These are phyloP conservation scores for Hetaerina titia DNA, from an alignment of 2,888 invertebrate species.

Conservation along the genomic window DNA sequence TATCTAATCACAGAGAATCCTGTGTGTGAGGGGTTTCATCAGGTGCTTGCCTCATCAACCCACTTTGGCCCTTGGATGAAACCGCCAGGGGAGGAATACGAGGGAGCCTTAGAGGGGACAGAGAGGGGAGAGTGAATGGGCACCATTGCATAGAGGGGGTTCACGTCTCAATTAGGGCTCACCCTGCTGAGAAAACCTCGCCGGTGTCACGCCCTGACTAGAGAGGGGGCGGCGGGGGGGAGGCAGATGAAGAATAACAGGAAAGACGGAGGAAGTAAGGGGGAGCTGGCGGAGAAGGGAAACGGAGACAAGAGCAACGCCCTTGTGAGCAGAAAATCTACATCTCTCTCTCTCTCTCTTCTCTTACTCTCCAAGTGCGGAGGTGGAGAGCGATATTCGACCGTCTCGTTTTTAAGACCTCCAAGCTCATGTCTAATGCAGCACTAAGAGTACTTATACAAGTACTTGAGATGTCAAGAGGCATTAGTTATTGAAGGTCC, in stretches of 20 bases:
- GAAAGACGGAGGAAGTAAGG: not conserved
- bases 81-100: not conserved
- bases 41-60: not conserved
- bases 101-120: not conserved
- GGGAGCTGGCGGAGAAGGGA: not conserved
- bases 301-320: conserved; percentile 32
- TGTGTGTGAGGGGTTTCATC: no score
- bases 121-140: not conserved
- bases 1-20: not conserved
- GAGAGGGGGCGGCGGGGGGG: not conserved
- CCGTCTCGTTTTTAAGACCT: conserved; percentile 20
- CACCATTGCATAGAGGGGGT: not conserved
- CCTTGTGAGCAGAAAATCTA: not conserved
- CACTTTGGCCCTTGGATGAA: not conserved
- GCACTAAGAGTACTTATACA: conserved; percentile 49
- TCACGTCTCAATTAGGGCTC: conserved; percentile 65
- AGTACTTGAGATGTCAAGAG: conserved; percentile 53
- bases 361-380: not conserved
- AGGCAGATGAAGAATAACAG: not conserved
- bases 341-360: conserved; percentile 12
- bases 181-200: conserved; percentile 41
- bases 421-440: conserved; percentile 48
- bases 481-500: conserved; percentile 57
- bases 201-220: conserved; percentile 48
- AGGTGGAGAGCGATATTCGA: conserved; percentile 43